These are phyloP conservation scores for Agelas oroides DNA, from an alignment of 37 sponge, comb jelly and placozoan genomes.

Conservation along the genomic window DNA sequence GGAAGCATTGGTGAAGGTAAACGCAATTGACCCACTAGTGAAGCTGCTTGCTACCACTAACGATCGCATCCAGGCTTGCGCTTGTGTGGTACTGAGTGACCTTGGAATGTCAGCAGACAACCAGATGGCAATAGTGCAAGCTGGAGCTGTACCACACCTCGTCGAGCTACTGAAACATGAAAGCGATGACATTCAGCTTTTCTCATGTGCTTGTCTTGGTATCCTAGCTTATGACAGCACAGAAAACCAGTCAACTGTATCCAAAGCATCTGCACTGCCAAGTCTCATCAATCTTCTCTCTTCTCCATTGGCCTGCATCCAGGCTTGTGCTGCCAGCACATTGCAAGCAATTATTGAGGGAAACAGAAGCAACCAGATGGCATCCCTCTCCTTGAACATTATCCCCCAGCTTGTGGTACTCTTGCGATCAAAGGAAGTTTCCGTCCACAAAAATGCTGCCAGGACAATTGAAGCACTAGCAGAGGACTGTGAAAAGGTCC, in stretches of 20 bases:
- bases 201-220: conserved; percentile 63
- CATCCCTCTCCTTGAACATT: conserved; percentile 31
- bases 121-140: conserved; percentile 43
- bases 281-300: conserved; percentile 42
- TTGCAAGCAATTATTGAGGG: conserved; percentile 48
- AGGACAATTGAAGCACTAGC: conserved; percentile 72
- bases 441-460: conserved; percentile 80
- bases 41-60: conserved; percentile 49
- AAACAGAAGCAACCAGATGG: conserved; percentile 56
- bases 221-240: conserved; percentile 52
- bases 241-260: conserved; percentile 35
- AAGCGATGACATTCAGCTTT: conserved; percentile 63
- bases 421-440: conserved; percentile 45
- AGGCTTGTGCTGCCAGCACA: conserved; percentile 48
- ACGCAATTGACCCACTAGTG: conserved; percentile 64
- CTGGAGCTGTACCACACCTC: conserved; percentile 56
- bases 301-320: conserved; percentile 32
- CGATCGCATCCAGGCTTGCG: conserved; percentile 64
- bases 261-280: conserved; percentile 25
- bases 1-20: conserved; percentile 32
- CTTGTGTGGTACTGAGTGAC: conserved; percentile 69
- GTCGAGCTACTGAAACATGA: conserved; percentile 54
- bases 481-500: conserved; percentile 49
- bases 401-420: conserved; percentile 55
- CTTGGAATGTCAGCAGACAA: conserved; percentile 47